Evolutionary conservation across 2,888 invertebrate species (phyloP).

Genomic region (Chouioia cunea): DNA sequence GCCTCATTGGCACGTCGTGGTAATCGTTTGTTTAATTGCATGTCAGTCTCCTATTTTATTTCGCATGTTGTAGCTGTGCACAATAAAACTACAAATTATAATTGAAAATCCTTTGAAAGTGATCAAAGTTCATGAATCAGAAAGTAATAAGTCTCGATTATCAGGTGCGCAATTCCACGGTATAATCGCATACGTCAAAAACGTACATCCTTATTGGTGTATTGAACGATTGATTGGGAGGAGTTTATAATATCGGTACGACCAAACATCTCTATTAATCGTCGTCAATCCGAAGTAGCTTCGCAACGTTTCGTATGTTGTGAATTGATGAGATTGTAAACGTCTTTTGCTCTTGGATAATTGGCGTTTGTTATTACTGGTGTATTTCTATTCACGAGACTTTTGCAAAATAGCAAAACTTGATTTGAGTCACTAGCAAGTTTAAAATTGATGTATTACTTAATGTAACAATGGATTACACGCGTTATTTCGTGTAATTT

Average conservation of each 20-base stretch:
- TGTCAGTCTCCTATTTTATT: neutral
- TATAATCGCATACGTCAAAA: too few species aligned
- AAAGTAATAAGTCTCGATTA: constrained; percentile 30
- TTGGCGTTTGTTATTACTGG: constrained; percentile 34
- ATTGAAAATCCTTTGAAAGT: constrained; percentile 4
- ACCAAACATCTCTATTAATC: constrained; percentile 35
- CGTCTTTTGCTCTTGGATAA: constrained; percentile 19
- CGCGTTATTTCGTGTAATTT: constrained; percentile 10
- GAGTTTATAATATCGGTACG: neutral
- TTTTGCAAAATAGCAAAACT: constrained; percentile 35
- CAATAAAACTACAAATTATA: constrained; percentile 17
- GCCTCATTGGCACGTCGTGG: constrained; percentile 28
- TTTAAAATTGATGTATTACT: constrained; percentile 27
- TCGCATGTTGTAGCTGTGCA: neutral
- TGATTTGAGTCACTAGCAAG: constrained; percentile 15
- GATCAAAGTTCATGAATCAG: constrained; percentile 19
- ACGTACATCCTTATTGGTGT: constrained; percentile 1
- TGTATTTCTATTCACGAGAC: constrained; percentile 23
- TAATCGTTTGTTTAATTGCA: constrained; percentile 27
- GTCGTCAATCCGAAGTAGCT: constrained; percentile 32
- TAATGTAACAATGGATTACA: neutral
- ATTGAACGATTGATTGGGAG: neutral
- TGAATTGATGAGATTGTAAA: constrained; percentile 36
- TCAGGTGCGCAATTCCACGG: neutral
- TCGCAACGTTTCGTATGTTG: constrained; percentile 13